Evolutionary conservation across 2,113 vertebrate genomes (phyloP), one percentile per base, ranked within the genome.

Genomic region (Smithornis capensis): DNA sequence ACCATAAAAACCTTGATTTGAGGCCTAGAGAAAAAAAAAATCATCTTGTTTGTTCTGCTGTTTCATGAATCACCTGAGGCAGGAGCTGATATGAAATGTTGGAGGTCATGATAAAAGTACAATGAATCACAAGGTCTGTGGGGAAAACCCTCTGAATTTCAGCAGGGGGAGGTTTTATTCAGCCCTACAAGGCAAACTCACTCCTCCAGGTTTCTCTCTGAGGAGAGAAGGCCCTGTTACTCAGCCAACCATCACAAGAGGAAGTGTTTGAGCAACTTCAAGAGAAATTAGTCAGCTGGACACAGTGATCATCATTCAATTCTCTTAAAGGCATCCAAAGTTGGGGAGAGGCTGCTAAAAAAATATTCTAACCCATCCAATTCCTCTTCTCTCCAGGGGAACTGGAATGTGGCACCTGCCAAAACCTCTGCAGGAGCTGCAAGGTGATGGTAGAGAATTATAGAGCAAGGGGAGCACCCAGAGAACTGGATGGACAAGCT

Each of bases 131-230:
- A 23, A 78, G 95, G 16, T 17, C 9, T n/a, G 50, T 0, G 2
- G 92, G 93, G 92, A 96, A 96, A 97, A 63, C 71, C 93, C 95
- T 70, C 71, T 40, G 87, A 88, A 63, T 93, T 80, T 80, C 82
- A 60, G 4, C 52, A 18, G 4, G 7, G 17, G 40, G 40, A 5
- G 59, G 23, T 70, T 91, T 94, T 19, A 56, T 83, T 95, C 87
- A 77, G 59, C 33, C 62, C 65, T 64, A 8, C 0, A 45, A 37
- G 67, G 62, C 49, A 28, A 1, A 42, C 31, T 25, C 22, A 78
- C 94, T 91, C 89, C 93, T 79, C 17, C 52, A 14, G 87, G 79
- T 78, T 96, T 85, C 75, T 81, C 65, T 53, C 42, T 82, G 65
- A 40, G 40, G 60, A n/a, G 78, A 37, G 53, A 59, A 78, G 91